Percentiles rank a stretch among this genome's conserved stretches.
Evolutionary conservation across 1,140 invertebrate species (phyloP).

Genomic region (Forficula auricularia): DNA sequence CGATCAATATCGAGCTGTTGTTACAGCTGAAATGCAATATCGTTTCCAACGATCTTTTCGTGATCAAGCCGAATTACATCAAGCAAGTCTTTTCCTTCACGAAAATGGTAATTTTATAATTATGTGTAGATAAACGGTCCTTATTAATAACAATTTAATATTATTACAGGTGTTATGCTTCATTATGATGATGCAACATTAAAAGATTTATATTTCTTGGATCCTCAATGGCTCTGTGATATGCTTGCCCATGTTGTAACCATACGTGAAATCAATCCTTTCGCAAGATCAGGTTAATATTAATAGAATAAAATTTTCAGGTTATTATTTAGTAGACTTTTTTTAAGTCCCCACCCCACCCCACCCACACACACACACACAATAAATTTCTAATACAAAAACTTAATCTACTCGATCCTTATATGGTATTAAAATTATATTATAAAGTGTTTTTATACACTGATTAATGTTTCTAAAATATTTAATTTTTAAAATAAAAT

Average conservation of each 20-base stretch:
- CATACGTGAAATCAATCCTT: constrained; percentile 89
- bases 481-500: too few species aligned
- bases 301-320: too few species aligned
- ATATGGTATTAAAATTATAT: too few species aligned
- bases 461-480: too few species aligned
- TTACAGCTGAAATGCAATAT: constrained; percentile 48
- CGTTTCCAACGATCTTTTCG: constrained; percentile 54
- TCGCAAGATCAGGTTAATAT: constrained; percentile 56
- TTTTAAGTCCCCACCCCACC: too few species aligned
- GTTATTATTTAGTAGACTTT: too few species aligned
- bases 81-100: constrained; percentile 90
- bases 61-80: constrained; percentile 78
- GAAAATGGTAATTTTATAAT: constrained; percentile 61
- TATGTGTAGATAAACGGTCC: not conserved
- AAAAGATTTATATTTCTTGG: constrained; percentile 85
- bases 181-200: constrained; percentile 95
- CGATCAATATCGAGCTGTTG: constrained; percentile 61
- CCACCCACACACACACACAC: too few species aligned
- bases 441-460: too few species aligned
- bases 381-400: too few species aligned
- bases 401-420: too few species aligned
- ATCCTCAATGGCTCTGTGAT: constrained; percentile 97
- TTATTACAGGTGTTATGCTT: constrained; percentile 60
- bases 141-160: constrained; percentile 6
- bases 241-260: constrained; percentile 92